These are phyloP conservation scores for Rugalucina vietnamica DNA, from an alignment of 2,888 invertebrate genomes.

Conservation along the genomic window DNA sequence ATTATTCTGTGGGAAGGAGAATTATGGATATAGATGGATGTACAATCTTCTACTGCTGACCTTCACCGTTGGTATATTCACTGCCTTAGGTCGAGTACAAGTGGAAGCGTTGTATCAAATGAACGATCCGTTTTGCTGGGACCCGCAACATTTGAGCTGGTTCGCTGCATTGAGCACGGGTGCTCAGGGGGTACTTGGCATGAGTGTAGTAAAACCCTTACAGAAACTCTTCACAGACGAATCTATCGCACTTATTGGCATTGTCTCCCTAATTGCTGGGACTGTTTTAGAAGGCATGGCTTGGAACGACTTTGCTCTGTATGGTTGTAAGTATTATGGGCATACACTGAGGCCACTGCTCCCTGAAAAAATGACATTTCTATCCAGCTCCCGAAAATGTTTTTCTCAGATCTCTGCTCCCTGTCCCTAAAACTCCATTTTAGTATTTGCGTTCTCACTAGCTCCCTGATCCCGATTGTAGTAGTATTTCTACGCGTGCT, in stretches of 20 bases:
- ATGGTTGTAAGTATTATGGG: slow-evolving; percentile 36
- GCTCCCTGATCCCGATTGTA: neutral
- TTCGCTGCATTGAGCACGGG: slow-evolving; percentile 44
- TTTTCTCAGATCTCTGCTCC: neutral
- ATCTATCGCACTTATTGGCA: slow-evolving; percentile 58
- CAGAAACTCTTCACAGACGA: slow-evolving; percentile 59
- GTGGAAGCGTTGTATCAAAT: slow-evolving; percentile 63
- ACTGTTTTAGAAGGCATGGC: slow-evolving; percentile 57
- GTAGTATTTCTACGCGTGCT: too few species aligned
- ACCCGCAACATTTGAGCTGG: slow-evolving; percentile 56
- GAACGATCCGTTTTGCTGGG: slow-evolving; percentile 67
- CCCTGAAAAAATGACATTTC: too few species aligned
- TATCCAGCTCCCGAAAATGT: neutral
- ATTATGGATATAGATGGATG: slow-evolving; percentile 58
- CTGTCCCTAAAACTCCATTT: neutral
- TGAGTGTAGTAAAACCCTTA: slow-evolving; percentile 57
- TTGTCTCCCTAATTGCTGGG: slow-evolving; percentile 38
- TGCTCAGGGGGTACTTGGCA: slow-evolving; percentile 40
- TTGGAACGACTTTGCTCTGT: slow-evolving; percentile 32
- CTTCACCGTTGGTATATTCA: slow-evolving; percentile 45
- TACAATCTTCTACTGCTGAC: slow-evolving; percentile 49
- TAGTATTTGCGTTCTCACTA: neutral
- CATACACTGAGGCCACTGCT: too few species aligned
- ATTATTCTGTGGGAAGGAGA: slow-evolving; percentile 50
- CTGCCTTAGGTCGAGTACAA: slow-evolving; percentile 45